phyloP scores from a whole-genome alignment of 2,797 vertebrate species.

The Cryptoprocta ferox region DNA sequence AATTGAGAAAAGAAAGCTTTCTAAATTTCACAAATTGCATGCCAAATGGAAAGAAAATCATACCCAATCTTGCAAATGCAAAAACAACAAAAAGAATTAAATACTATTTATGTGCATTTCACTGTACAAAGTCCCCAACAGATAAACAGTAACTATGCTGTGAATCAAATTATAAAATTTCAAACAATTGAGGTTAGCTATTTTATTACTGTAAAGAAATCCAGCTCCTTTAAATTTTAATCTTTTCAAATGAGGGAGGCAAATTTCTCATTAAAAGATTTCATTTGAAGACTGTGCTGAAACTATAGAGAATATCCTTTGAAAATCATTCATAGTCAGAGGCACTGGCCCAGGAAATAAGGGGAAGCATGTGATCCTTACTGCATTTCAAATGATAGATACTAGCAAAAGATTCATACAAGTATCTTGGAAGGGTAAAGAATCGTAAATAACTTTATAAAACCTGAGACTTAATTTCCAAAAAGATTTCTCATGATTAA shows the following conservation, averaged over 20 bases:
- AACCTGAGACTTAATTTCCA: conserved; percentile 22
- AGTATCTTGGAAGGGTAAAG: not conserved
- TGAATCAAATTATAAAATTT: conserved; percentile 17
- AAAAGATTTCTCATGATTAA: not conserved
- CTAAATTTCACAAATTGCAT: conserved; percentile 54
- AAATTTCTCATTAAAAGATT: conserved; percentile 40
- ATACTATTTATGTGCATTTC: conserved; percentile 22
- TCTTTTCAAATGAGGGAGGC: conserved; percentile 13
- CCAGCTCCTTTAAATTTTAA: not conserved
- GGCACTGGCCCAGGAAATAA: not conserved
- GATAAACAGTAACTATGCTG: not conserved
- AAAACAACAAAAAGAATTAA: conserved; percentile 67
- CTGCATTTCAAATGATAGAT: not conserved
- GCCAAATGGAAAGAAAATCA: conserved; percentile 63
- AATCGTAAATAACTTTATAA: not conserved
- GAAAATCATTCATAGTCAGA: not conserved
- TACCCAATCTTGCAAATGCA: conserved; percentile 60
- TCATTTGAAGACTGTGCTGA: not conserved
- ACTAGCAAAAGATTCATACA: not conserved
- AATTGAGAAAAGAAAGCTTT: conserved; percentile 59
- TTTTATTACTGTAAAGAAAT: conserved; percentile 22
- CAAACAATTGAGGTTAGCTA: not conserved
- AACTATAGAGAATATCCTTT: not conserved
- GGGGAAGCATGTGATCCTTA: not conserved
- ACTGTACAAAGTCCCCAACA: not conserved